Percentiles rank a stretch among this genome's conserved stretches.
Conservation (phyloP, 2,888 invertebrate species). For the Chrysomela aeneicollis region DNA sequence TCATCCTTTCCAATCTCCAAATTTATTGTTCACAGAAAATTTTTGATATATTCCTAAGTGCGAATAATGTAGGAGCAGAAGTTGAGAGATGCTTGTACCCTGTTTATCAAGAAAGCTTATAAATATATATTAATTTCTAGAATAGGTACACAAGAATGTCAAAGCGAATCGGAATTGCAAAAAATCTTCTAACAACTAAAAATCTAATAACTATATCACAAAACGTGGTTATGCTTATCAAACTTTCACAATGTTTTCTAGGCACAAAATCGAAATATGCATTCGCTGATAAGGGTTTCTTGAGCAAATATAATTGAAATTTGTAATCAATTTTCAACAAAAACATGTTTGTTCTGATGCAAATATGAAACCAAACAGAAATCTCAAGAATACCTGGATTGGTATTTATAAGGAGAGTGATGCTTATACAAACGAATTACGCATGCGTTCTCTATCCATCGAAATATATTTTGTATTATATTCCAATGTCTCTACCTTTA, state of each 20-base stretch:
- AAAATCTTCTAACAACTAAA: background rate
- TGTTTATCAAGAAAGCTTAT: background rate
- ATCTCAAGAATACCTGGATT: too few species aligned
- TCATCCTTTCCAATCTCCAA: too few species aligned
- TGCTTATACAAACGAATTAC: too few species aligned
- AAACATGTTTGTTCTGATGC: too few species aligned
- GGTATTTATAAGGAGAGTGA: too few species aligned
- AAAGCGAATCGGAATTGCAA: background rate
- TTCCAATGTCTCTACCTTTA: too few species aligned
- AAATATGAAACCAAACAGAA: too few species aligned
- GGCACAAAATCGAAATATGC: background rate
- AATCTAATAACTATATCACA: conserved; percentile 3
- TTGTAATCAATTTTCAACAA: too few species aligned
- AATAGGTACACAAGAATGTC: background rate
- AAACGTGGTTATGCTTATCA: background rate
- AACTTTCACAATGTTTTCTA: background rate
- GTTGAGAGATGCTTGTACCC: background rate
- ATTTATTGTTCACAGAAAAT: too few species aligned
- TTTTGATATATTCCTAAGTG: background rate
- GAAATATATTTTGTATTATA: too few species aligned
- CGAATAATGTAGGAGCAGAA: background rate
- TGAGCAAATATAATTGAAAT: background rate
- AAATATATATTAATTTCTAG: background rate
- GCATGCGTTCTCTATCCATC: too few species aligned
- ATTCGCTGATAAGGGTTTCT: background rate